Conservation (phyloP, 2,113 vertebrate species). For the Chrysemys picta region DNA sequence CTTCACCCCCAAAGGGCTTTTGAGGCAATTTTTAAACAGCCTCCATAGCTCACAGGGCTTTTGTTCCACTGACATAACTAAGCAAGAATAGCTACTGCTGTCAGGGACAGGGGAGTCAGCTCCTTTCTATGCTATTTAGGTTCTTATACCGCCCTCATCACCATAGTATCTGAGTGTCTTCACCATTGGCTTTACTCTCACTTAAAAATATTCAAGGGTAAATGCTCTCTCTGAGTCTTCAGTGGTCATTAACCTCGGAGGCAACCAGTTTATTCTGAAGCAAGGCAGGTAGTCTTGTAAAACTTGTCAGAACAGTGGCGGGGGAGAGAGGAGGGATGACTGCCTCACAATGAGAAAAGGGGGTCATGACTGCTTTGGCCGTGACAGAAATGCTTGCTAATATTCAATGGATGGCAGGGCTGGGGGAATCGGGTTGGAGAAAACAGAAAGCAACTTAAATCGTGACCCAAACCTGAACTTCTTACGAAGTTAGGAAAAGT, state of each 20-base stretch:
- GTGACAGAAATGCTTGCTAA: not conserved
- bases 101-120: not conserved
- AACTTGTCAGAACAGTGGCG: not conserved
- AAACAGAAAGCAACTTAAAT: not conserved
- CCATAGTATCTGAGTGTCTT: accelerated
- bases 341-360: accelerated
- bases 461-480: not conserved
- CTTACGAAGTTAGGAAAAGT: not conserved
- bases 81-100: not conserved
- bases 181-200: not conserved
- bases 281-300: not conserved
- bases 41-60: not conserved
- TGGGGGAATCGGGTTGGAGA: not conserved
- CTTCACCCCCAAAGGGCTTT: conserved; percentile 19
- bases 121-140: accelerated
- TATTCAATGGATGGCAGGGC: not conserved
- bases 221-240: not conserved
- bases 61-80: not conserved
- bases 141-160: not conserved
- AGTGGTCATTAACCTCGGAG: accelerated
- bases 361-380: not conserved
- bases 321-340: not conserved
- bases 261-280: not conserved
- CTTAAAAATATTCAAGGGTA: not conserved
- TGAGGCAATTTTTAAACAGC: conserved; percentile 15